A percentile compares a stretch with the other conserved stretches of the same genome.
Conservation (phyloP, 2,113 vertebrate genomes). For the Mustelus asterias region DNA sequence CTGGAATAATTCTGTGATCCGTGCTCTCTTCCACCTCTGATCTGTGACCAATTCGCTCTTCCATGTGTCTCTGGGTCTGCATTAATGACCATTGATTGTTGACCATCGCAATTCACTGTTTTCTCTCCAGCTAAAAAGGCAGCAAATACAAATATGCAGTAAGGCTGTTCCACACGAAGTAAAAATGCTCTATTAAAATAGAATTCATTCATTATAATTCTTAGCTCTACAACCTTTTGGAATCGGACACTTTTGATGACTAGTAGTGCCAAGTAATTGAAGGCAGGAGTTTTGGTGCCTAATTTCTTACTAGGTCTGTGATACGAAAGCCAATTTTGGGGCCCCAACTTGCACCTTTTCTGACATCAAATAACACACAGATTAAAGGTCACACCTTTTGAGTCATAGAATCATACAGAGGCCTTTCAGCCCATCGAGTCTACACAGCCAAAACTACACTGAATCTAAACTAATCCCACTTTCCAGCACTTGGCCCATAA, state of each 20-base stretch:
- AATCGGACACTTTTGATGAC: not conserved
- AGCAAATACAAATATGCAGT: not conserved
- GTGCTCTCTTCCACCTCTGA: not conserved
- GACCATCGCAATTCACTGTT: not conserved
- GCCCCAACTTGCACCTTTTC: not conserved
- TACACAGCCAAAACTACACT: too few species aligned
- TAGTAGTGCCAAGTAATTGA: not conserved
- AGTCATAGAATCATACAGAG: too few species aligned
- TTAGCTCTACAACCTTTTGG: not conserved
- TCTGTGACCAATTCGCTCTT: not conserved
- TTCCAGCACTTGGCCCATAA: too few species aligned
- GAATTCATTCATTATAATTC: not conserved
- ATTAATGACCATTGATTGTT: not conserved
- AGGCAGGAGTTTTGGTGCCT: not conserved
- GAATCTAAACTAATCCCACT: too few species aligned
- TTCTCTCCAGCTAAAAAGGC: not conserved
- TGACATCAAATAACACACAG: not conserved
- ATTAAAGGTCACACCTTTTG: not conserved
- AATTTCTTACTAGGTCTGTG: not conserved
- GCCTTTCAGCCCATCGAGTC: too few species aligned
- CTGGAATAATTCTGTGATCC: not conserved
- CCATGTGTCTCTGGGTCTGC: not conserved
- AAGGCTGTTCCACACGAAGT: not conserved
- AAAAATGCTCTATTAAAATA: not conserved
- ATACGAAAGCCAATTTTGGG: not conserved